A percentile compares a stretch with the other conserved stretches of the same genome.
Evolutionary conservation across 1,140 invertebrate species (phyloP).

Genomic region (Eueides isabella): DNA sequence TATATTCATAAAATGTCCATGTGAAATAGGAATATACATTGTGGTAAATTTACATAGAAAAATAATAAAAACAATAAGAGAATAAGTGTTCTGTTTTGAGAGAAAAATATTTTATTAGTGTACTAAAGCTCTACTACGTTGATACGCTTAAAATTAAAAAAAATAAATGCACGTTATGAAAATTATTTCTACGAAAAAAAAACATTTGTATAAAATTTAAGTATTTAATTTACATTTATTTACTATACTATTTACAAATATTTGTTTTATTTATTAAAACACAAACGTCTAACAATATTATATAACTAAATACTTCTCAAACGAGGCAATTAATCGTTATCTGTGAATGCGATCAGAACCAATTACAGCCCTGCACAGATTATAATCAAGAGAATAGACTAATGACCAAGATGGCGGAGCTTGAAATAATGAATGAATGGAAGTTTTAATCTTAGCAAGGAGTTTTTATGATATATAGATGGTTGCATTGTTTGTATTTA

Average conservation of each 20-base stretch:
- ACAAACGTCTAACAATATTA: neutral
- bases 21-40: no score
- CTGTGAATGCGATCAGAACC: slow-evolving; percentile 34
- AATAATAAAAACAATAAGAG: no score
- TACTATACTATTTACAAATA: neutral
- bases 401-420: slow-evolving; percentile 37
- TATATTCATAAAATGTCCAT: no score
- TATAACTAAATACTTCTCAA: slow-evolving; percentile 13
- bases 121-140: no score
- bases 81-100: no score
- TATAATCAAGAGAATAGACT: slow-evolving; percentile 37
- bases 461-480: neutral
- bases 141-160: no score
- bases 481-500: neutral
- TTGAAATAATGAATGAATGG: slow-evolving; percentile 27
- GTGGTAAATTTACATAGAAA: no score
- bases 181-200: no score
- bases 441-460: slow-evolving; percentile 29
- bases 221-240: no score
- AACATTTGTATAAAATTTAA: no score
- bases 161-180: no score
- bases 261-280: neutral
- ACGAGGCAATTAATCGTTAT: slow-evolving; percentile 39
- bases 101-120: no score
- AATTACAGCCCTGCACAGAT: slow-evolving; percentile 38